Percentiles rank a stretch among this genome's conserved stretches.
These are phyloP conservation scores for Anarhynchus alexandrinus DNA, from an alignment of 2,113 vertebrate genomes.

Conservation along the genomic window DNA sequence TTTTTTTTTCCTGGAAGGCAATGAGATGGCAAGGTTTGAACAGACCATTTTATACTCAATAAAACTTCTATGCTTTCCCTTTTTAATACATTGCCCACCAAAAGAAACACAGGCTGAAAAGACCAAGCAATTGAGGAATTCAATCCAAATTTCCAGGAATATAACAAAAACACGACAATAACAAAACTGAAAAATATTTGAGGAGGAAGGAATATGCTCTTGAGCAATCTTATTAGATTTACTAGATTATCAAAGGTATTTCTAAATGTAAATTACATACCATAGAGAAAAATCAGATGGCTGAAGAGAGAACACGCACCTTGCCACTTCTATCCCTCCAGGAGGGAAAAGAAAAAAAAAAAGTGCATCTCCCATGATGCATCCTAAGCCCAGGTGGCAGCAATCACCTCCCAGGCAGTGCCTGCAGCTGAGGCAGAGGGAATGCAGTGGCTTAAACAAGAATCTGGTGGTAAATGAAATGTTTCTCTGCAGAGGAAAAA, in stretches of 20 bases:
- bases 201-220: background rate
- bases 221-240: background rate
- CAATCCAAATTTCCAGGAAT: background rate
- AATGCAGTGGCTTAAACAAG: background rate
- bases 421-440: background rate
- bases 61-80: background rate
- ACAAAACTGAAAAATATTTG: background rate
- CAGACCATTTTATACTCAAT: background rate
- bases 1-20: background rate
- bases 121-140: background rate
- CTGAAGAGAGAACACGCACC: accelerated
- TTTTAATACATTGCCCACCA: background rate
- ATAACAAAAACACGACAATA: background rate
- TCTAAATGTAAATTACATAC: background rate
- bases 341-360: accelerated
- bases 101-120: background rate
- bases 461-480: background rate
- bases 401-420: background rate
- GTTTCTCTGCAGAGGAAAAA: background rate
- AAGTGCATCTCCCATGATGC: background rate
- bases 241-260: background rate
- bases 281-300: background rate
- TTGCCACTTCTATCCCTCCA: accelerated
- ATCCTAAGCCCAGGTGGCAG: background rate
- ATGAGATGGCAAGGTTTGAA: background rate